phyloP scores from a whole-genome alignment of 2,797 vertebrate species.

The Syndactyla subalaris region DNA sequence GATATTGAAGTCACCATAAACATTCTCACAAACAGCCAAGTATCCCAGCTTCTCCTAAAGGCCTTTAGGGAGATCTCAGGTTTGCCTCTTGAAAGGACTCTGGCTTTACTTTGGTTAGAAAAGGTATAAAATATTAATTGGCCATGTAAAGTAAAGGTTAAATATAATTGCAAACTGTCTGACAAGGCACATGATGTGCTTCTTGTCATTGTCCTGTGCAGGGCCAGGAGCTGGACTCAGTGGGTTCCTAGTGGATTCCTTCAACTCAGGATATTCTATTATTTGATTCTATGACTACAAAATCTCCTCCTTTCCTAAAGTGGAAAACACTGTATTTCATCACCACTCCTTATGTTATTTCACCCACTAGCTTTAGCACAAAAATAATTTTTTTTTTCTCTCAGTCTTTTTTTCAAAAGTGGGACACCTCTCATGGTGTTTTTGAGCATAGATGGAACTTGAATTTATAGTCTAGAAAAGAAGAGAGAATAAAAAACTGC shows the following conservation, averaged over 20 bases:
- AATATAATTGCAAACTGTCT: background rate
- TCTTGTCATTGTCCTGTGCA: no score
- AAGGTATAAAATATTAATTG: background rate
- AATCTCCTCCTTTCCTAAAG: background rate
- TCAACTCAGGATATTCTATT: background rate
- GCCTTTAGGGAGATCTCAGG: background rate
- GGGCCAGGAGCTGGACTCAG: background rate
- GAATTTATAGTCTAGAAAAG: background rate
- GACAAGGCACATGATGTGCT: background rate
- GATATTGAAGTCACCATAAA: background rate
- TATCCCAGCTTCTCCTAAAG: background rate
- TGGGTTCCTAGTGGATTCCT: background rate
- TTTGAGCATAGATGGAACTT: background rate
- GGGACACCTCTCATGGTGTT: accelerated
- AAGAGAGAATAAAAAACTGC: background rate
- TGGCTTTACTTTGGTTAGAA: background rate
- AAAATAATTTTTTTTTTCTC: background rate
- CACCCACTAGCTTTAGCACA: background rate
- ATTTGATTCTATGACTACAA: background rate
- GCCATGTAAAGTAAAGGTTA: background rate
- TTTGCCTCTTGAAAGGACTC: background rate
- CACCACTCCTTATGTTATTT: background rate
- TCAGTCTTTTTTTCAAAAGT: background rate
- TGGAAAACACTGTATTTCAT: background rate
- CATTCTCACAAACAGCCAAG: accelerated